Base-by-base conservation (phyloP, 2,113 vertebrate genomes). In the Ictidomys tridecemlineatus region DNA sequence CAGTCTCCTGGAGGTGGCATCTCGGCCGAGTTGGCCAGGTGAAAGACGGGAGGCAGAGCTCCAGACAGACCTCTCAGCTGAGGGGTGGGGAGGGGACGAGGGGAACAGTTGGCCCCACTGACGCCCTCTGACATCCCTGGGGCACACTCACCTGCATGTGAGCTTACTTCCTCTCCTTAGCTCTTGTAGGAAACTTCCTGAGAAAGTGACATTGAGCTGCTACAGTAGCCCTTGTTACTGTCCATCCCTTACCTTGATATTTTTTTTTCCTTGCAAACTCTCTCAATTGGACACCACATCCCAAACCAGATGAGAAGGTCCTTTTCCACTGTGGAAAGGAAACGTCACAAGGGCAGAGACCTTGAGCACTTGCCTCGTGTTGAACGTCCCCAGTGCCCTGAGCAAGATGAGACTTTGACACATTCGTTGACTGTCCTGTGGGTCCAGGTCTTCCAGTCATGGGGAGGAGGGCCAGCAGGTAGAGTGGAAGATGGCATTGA, bases 71-170 rank as follows among this genome's bases (percentile, higher is more conserved):
- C 8, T 70, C 8, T 5, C 2, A 42, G n/a, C 11, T 5, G 3
- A 72, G 24, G 45, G 51, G 14, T 22, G 1, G 39, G 17, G 5
- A 42, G 26, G 28, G 45, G 28, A 30, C 51, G 7, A 26, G 11
- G 37, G 4, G 1, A 26, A 26, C 10, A 24, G 2, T 1, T 0
- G 7, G 37, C 22, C 14, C 65, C 10, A 0, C 0, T 72, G 70
- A 30, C 42, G 34, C 39, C 48, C 65, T 85, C 48, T 12, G 45
- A 34, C 77, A 58, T 74, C 48, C 56, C 30, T 0, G 45, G 61
- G 37, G 45, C 12, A 13, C 48, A 51, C 48, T 51, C 34, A 6
- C 51, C 11, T 0, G 16, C 8, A 45, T 18, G 2, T 45, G 3
- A 12, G 32, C 37, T n/a, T 22, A 1, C 65, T 61, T 61, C 48